Evolutionary conservation across 1,140 invertebrate genomes (phyloP), one percentile per base, ranked within the genome.

Genomic region (Goniozus legneri): DNA sequence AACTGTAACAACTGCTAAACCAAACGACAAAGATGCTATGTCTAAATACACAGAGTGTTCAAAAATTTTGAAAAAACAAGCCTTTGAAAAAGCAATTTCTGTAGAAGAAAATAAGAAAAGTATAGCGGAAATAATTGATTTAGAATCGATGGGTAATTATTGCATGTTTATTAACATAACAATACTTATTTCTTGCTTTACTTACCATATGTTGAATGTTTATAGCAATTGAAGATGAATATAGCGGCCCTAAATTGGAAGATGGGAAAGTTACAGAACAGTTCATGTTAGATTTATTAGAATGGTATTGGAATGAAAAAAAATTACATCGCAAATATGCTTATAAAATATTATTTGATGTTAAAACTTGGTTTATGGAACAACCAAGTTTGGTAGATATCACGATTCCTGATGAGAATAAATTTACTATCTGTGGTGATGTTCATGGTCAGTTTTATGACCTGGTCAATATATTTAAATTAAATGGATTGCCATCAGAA

Each of bases 361-460:
- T 96, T 8, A 92, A 95, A 70, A 73, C 84, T 18, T 87, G 87
- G 62, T 90, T 98, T 61, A 84, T 85, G 76, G 80, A 80, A 43
- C 88, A 91, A 64, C 89, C 93, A 22, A 90, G 92, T 32, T 77
- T 99, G 51, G 84, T 99, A 0, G 89, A 99, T 67, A 88, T 99
- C 35, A 80, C 79, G 50, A 89, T 99, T 55, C 84, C 86, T 6
- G 86, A 91, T 69, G 82, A 89, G 33, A 80, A 85, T 37, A 98
- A 98, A 79, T 99, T 99, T 73, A 99, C 97, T 21, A 88, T 99
- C 40, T 99, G 97, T 77, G 97, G 97, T n/a, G 97, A 99, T 76
- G 95, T 99, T 60, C 97, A 99, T 75, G 97, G 97, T 16, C 97
- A 99, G 76, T 99, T 86, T 78, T 99, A 95, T 76, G 97, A 99